Evolutionary conservation across 1,140 invertebrate species (phyloP).

Genomic region (Steinernema feltiae): DNA sequence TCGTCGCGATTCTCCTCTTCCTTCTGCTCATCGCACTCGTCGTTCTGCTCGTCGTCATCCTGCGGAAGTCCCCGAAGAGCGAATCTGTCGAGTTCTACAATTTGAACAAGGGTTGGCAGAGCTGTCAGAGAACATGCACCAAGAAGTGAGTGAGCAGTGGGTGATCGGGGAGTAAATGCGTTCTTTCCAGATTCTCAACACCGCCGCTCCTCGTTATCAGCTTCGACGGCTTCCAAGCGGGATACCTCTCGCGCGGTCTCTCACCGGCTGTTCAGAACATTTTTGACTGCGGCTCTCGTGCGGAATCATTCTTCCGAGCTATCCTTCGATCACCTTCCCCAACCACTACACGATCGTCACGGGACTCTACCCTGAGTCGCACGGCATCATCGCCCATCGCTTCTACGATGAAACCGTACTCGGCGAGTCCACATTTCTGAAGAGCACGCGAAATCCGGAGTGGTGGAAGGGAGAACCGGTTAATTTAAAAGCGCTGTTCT

Average conservation of each 20-base stretch:
- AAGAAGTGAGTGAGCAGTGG: background rate
- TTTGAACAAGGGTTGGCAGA: background rate
- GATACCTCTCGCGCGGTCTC: background rate
- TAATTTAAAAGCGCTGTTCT: too few species aligned
- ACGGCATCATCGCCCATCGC: constrained; percentile 58
- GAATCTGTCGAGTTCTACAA: background rate
- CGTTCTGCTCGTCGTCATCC: background rate
- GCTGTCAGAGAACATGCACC: background rate
- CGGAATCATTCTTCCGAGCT: constrained; percentile 18
- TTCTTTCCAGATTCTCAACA: background rate
- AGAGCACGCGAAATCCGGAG: background rate
- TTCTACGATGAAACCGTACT: background rate
- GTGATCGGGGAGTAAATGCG: background rate
- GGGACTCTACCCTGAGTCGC: constrained; percentile 62
- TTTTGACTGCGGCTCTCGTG: background rate
- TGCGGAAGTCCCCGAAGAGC: background rate
- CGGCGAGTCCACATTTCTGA: background rate
- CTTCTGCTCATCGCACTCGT: background rate
- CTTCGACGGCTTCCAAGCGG: constrained; percentile 9
- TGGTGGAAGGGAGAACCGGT: constrained; percentile 14
- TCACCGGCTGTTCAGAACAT: background rate
- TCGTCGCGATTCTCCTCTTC: background rate
- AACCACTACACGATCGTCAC: constrained; percentile 61
- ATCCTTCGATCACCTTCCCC: constrained; percentile 54
- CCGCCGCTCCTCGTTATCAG: background rate